Conservation (phyloP, 2,888 invertebrate genomes). For the Lumbricus terrestris region DNA sequence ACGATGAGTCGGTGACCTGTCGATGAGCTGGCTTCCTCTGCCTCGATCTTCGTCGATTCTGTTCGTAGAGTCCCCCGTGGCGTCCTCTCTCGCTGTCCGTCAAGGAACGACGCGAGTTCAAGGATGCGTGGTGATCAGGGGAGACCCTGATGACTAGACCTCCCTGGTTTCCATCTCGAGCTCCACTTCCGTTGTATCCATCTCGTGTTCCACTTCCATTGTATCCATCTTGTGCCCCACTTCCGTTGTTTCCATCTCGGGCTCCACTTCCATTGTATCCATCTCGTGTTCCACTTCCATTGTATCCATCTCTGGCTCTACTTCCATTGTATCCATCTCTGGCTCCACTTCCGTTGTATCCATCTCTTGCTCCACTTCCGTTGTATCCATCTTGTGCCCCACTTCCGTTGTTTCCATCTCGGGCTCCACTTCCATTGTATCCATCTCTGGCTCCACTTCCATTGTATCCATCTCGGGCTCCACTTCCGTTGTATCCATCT, state of each 20-base stretch:
- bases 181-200: neutral
- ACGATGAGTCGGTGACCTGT: neutral
- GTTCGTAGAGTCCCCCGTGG: slow-evolving; percentile 5
- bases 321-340: neutral
- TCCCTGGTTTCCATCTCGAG: neutral
- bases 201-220: neutral
- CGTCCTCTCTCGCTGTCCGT: neutral
- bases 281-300: too few species aligned
- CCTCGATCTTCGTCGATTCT: neutral
- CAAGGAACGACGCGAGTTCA: neutral
- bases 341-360: neutral
- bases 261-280: too few species aligned
- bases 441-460: too few species aligned
- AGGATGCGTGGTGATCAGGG: neutral
- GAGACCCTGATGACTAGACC: neutral
- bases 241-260: neutral
- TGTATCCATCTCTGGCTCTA: neutral
- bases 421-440: too few species aligned
- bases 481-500: neutral
- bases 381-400: neutral
- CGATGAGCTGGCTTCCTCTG: neutral
- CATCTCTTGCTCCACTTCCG: neutral
- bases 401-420: neutral
- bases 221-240: neutral
- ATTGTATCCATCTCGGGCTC: neutral